These are phyloP conservation scores for Characodon lateralis DNA, from an alignment of 2,797 vertebrate genomes.

Conservation along the genomic window DNA sequence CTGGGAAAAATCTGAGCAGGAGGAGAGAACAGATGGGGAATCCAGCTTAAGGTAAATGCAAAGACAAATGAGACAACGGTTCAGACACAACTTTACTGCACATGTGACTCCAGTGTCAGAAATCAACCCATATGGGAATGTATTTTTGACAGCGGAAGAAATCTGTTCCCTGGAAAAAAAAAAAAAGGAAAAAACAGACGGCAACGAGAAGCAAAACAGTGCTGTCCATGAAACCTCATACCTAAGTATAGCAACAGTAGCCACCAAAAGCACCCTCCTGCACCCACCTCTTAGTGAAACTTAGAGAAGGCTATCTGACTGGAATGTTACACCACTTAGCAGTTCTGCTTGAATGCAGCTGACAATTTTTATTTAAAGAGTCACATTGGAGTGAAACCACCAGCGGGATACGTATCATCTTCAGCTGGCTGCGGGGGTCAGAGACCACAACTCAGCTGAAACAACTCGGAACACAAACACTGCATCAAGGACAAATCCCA, in stretches of 20 bases:
- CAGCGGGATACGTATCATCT: slow-evolving; percentile 42
- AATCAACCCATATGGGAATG: not conserved
- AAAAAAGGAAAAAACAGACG: not conserved
- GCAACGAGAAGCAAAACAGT: not conserved
- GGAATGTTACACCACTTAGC: not conserved
- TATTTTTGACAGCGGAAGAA: not conserved
- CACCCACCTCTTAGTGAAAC: not conserved
- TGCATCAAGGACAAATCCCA: slow-evolving; percentile 47
- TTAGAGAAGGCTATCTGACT: slow-evolving; percentile 2
- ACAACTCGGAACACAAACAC: slow-evolving; percentile 46
- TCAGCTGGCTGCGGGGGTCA: slow-evolving; percentile 38
- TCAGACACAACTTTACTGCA: not conserved
- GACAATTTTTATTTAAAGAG: slow-evolving; percentile 17
- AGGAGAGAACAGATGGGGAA: not conserved
- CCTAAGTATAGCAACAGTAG: not conserved
- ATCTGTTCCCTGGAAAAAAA: no score
- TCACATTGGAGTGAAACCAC: slow-evolving; percentile 29
- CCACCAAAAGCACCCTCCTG: not conserved
- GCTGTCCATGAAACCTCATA: not conserved
- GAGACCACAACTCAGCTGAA: slow-evolving; percentile 32
- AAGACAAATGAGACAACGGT: not conserved
- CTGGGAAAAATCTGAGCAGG: not conserved
- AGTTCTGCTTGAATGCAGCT: not conserved
- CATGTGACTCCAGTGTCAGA: not conserved
- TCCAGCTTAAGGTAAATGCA: not conserved